These are phyloP conservation scores for Schizotus pectinicornis DNA, from an alignment of 2,888 invertebrate genomes.

Conservation along the genomic window DNA sequence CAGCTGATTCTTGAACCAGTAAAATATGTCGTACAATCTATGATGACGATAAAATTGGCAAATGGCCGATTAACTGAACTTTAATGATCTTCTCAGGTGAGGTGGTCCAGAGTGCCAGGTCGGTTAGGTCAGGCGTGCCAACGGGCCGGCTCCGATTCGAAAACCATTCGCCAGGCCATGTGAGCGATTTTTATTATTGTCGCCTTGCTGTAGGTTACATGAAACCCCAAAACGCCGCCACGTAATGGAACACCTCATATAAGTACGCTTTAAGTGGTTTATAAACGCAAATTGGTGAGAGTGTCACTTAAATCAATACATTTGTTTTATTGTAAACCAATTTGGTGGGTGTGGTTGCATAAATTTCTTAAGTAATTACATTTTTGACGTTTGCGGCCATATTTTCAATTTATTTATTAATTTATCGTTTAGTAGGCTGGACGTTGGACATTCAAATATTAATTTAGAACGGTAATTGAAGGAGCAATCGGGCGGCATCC, in stretches of 20 bases:
- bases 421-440: slow-evolving; percentile 35
- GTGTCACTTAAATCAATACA: slow-evolving; percentile 31
- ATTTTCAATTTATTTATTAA: slow-evolving; percentile 47
- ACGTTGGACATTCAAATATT: slow-evolving; percentile 21
- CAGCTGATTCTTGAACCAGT: too few species aligned
- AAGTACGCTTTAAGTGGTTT: slow-evolving; percentile 26
- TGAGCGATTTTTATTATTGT: slow-evolving; percentile 19
- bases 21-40: too few species aligned
- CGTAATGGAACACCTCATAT: slow-evolving; percentile 28
- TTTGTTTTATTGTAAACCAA: slow-evolving; percentile 34
- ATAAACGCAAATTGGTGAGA: slow-evolving; percentile 30
- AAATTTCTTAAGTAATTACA: slow-evolving; percentile 47
- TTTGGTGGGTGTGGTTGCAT: slow-evolving; percentile 40
- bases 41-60: too few species aligned
- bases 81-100: too few species aligned
- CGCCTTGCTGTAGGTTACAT: slow-evolving; percentile 19
- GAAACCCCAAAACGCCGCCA: slow-evolving; percentile 25
- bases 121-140: neutral
- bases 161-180: slow-evolving; percentile 3
- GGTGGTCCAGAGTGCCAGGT: too few species aligned
- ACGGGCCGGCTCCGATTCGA: neutral
- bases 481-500: too few species aligned
- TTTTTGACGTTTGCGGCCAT: slow-evolving; percentile 45
- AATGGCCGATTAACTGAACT: too few species aligned
- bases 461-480: neutral